Evolutionary conservation across 2,888 invertebrate genomes (phyloP).

Genomic region (Epsilonema sp.): DNA sequence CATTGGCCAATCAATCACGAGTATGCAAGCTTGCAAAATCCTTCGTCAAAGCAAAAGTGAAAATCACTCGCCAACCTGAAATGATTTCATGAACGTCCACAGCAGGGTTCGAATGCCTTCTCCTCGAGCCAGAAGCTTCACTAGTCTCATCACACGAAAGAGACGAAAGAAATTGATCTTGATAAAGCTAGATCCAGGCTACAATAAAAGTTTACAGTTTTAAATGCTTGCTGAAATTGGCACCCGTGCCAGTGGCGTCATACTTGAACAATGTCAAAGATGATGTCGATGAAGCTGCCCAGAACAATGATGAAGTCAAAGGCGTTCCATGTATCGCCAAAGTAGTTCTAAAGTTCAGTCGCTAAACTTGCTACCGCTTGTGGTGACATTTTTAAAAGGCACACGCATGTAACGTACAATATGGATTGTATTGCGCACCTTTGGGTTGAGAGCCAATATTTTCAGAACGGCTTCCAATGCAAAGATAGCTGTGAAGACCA

Average conservation of each 20-base stretch:
- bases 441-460: constrained; percentile 85
- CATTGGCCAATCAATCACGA: constrained; percentile 11
- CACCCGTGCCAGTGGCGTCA: constrained; percentile 32
- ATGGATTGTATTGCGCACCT: no score
- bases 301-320: constrained; percentile 86
- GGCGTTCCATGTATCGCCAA: constrained; percentile 90
- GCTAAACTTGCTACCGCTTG: no score
- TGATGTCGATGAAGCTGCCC: constrained; percentile 83
- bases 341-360: no score
- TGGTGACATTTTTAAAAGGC: no score
- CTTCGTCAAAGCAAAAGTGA: no score
- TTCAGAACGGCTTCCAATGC: constrained; percentile 95
- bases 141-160: constrained; percentile 90
- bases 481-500: constrained; percentile 94
- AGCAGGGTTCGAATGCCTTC: constrained; percentile 86
- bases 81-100: constrained; percentile 97
- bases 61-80: no score
- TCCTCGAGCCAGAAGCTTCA: constrained; percentile 78
- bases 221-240: constrained; percentile 7
- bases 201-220: no score
- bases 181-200: constrained; percentile 51
- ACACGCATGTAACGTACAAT: no score
- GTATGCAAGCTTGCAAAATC: not conserved
- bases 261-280: constrained; percentile 50
- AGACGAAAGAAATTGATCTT: constrained; percentile 94